A percentile compares a stretch with the other conserved stretches of the same genome.
These are phyloP conservation scores for Callorhinus ursinus DNA, from an alignment of 2,113 vertebrate genomes.

Conservation along the genomic window DNA sequence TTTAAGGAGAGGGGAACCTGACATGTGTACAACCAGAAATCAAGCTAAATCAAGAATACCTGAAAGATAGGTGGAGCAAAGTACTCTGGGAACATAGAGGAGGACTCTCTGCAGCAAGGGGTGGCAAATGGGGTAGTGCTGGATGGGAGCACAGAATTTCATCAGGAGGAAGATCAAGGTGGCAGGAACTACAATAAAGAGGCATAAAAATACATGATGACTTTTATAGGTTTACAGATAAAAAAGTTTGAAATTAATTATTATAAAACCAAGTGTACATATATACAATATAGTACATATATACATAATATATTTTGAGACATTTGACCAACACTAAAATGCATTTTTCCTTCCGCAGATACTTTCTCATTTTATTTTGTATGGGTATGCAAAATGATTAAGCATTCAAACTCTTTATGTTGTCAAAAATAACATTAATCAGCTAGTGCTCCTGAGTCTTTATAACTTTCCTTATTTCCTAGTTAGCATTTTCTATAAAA, in stretches of 20 bases:
- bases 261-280: not conserved
- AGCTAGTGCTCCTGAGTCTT: not conserved
- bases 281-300: not conserved
- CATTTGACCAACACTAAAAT: not conserved
- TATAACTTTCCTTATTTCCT: not conserved
- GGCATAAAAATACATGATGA: not conserved
- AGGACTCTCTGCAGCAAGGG: too few species aligned
- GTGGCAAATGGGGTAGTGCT: not conserved
- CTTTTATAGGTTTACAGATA: not conserved
- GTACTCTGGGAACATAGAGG: not conserved
- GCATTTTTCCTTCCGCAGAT: not conserved
- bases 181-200: not conserved
- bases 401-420: not conserved
- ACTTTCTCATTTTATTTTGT: not conserved
- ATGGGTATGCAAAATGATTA: not conserved
- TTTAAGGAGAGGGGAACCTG: not conserved
- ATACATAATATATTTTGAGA: not conserved
- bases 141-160: not conserved
- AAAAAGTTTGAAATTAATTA: constrained; percentile 23
- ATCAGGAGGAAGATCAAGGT: not conserved
- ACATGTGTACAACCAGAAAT: not conserved
- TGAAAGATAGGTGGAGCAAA: not conserved
- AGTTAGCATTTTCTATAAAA: not conserved
- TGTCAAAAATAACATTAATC: constrained; percentile 28
- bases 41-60: not conserved